Conservation (phyloP, 2,797 vertebrate genomes). For the Echeneis naucrates region DNA sequence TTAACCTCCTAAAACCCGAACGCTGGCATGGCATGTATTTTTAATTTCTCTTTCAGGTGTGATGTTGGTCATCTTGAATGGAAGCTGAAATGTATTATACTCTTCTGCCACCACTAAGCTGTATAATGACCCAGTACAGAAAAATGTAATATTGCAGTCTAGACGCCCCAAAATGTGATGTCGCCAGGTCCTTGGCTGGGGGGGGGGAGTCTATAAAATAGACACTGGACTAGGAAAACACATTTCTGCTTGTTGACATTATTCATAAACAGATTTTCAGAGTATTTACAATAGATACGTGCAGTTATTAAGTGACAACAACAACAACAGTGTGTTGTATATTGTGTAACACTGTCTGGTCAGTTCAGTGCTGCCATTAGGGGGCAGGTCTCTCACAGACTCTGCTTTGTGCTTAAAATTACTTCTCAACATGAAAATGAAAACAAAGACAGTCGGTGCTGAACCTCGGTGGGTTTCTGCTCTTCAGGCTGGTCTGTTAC, state of each 20-base stretch:
- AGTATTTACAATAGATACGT: neutral
- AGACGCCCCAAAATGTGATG: no score
- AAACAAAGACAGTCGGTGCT: neutral
- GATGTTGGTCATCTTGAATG: no score
- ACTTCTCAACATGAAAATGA: slow-evolving; percentile 6
- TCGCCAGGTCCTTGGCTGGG: no score
- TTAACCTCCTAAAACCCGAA: no score
- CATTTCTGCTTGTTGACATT: neutral
- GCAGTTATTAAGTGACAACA: neutral
- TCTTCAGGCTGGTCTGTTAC: neutral
- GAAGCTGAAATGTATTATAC: no score
- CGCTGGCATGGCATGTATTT: no score
- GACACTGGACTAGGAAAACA: no score
- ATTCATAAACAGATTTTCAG: neutral
- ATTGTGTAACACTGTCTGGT: neutral
- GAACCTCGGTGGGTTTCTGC: neutral
- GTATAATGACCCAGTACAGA: no score
- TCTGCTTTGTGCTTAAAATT: slow-evolving; percentile 17
- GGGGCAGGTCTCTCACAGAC: slow-evolving; percentile 49
- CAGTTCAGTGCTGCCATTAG: slow-evolving; percentile 30
- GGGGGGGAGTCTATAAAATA: no score
- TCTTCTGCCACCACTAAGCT: no score
- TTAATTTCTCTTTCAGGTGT: no score
- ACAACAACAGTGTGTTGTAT: neutral
- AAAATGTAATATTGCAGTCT: no score